These are phyloP conservation scores for Neostethus bicornis DNA, from an alignment of 2,797 vertebrate genomes.

Conservation along the genomic window DNA sequence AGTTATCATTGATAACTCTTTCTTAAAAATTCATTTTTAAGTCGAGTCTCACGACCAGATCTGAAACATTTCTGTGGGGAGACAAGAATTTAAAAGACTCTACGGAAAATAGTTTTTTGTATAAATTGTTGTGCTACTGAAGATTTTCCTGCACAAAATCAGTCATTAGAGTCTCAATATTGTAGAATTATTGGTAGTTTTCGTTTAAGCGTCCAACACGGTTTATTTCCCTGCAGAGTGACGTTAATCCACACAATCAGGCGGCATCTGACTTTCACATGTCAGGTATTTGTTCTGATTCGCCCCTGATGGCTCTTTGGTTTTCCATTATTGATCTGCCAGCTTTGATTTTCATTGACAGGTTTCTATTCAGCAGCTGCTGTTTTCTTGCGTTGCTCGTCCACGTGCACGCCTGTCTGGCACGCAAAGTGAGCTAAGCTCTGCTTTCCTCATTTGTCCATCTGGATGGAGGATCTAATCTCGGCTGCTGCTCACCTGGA, in stretches of 20 bases:
- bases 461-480: slow-evolving; percentile 39
- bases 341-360: slow-evolving; percentile 60
- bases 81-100: too few relatives aligned
- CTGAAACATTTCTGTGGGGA: too few relatives aligned
- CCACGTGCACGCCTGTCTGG: slow-evolving; percentile 12
- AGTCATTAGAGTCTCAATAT: neutral
- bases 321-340: slow-evolving; percentile 65
- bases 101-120: too few relatives aligned
- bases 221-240: neutral
- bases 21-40: too few relatives aligned
- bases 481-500: slow-evolving; percentile 51
- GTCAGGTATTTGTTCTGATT: slow-evolving; percentile 16
- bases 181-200: neutral
- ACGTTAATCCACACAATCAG: neutral
- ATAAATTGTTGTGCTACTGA: too few relatives aligned
- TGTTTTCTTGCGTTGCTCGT: slow-evolving; percentile 1
- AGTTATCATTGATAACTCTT: too few relatives aligned
- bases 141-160: too few relatives aligned
- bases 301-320: slow-evolving; percentile 40
- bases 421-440: slow-evolving; percentile 29
- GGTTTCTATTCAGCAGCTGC: slow-evolving; percentile 39
- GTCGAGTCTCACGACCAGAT: too few relatives aligned
- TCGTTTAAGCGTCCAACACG: neutral
- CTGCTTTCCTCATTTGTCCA: slow-evolving; percentile 15
- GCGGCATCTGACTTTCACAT: neutral